These are phyloP conservation scores for Colinus virginianus DNA, from an alignment of 2,113 vertebrate species.

Conservation along the genomic window DNA sequence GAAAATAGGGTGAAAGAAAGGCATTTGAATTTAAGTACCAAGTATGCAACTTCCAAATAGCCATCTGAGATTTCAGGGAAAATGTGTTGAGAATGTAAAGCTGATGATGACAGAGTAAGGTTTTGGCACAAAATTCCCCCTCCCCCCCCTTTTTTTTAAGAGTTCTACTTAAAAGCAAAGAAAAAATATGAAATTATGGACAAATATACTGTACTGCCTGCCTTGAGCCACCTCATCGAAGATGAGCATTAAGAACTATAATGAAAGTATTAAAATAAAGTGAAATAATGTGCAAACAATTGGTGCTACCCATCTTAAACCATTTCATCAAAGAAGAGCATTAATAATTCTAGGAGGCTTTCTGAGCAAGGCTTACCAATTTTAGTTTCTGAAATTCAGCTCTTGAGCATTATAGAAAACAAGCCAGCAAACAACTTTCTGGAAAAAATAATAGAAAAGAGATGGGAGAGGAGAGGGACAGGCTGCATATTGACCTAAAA, in stretches of 20 bases:
- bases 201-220: not conserved
- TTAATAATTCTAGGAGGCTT: not conserved
- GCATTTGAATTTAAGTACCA: not conserved
- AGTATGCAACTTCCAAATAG: not conserved
- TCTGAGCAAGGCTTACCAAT: not conserved
- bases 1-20: not conserved
- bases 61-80: not conserved
- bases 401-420: not conserved
- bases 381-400: not conserved
- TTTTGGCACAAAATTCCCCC: not conserved
- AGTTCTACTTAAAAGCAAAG: not conserved
- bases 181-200: not conserved
- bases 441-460: not conserved
- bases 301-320: not conserved
- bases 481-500: conserved; percentile 10
- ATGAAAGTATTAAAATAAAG: not conserved
- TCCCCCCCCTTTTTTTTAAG: not conserved
- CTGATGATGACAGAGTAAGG: not conserved
- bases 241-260: not conserved
- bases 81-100: not conserved
- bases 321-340: not conserved
- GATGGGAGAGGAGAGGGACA: not conserved
- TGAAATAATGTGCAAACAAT: not conserved
- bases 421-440: not conserved
- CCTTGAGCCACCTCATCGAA: not conserved